Base-by-base conservation (phyloP, 1,140 invertebrate species). In the Drosophila cardini region DNA sequence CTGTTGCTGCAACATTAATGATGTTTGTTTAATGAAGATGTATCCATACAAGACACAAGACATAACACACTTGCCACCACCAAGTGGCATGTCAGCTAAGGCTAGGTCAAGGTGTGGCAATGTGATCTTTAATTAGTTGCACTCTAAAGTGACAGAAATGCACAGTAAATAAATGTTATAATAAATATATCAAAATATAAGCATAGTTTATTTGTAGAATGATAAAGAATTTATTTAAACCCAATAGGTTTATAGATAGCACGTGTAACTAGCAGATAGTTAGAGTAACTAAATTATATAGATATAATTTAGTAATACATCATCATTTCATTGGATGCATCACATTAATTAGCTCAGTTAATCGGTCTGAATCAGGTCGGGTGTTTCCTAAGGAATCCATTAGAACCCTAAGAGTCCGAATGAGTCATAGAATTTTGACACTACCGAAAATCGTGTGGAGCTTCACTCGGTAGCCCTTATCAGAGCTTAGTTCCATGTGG, bases 1-100 rank as follows among this genome's bases (percentile, higher is more conserved):
- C 57, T 56, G 34, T 64, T 71, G 60, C 21, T 71, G 78, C 52
- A 63, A 74, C 56, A 75, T 70, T 74, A 69, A 68, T 72, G 63
- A 48, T 43, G 42, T 68, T 60, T 68, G 38, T 67, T 67, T 78
- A 80, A 74, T 80, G 65, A 74, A 77, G 77, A 56, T 50, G 70
- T 68, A 70, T 57, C 58, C 67, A 32, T 11, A 9, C 40, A 55
- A 11, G 40, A 26, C 40, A 11, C 7, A 11, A 9, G 2, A 11
- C 11, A 38, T 38, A 11, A 38, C 9, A 11, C 36, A 40, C 55
- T 50, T 56, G 67, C 13, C 58, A 56, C 45, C 45, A 21, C 42
- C 48, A 72, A 65, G 62, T 72, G 50, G 42, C 55, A 13, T 50
- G 34, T 36, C 38, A 30, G 38, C 16, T 53, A 38, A 50, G 70